Percentiles rank a stretch among this genome's conserved stretches.
These are phyloP conservation scores for Drosophila melanica DNA, from an alignment of 1,140 invertebrate species.

Conservation along the genomic window DNA sequence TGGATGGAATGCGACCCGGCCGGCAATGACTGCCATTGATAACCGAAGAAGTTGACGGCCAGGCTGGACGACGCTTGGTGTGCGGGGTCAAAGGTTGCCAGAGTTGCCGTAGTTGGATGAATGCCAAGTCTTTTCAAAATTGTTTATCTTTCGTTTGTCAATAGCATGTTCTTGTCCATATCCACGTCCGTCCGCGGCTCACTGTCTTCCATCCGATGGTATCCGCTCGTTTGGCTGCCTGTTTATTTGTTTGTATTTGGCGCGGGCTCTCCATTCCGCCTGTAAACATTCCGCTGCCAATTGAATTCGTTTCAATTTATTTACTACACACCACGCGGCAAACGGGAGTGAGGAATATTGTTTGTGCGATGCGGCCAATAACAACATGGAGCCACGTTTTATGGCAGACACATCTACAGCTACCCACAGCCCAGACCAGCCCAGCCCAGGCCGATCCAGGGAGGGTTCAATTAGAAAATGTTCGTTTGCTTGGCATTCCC, in stretches of 20 bases:
- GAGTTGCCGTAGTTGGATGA: conserved; percentile 21
- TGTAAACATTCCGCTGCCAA: conserved; percentile 74
- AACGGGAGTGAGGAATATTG: conserved; percentile 45
- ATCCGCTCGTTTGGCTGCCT: conserved; percentile 35
- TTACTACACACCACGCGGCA: conserved; percentile 55
- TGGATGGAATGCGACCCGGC: conserved; percentile 30
- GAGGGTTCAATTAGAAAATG: conserved; percentile 73
- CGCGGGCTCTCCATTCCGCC: conserved; percentile 27
- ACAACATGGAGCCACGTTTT: conserved; percentile 62
- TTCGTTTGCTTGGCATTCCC: conserved; percentile 28
- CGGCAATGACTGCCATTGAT: conserved; percentile 70
- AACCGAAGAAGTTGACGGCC: conserved; percentile 58
- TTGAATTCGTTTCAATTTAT: conserved; percentile 82
- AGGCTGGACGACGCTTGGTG: conserved; percentile 6
- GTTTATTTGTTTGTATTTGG: conserved; percentile 73
- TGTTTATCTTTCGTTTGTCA: conserved; percentile 75
- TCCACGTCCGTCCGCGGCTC: conserved; percentile 1
- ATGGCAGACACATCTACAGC: conserved; percentile 29
- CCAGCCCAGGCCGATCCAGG: neutral
- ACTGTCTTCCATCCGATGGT: conserved; percentile 8
- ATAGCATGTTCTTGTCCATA: conserved; percentile 47
- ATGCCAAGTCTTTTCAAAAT: conserved; percentile 63
- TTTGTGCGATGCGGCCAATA: conserved; percentile 54
- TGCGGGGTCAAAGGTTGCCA: neutral
- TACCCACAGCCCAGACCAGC: neutral